Evolutionary conservation across 1,140 invertebrate genomes (phyloP), one percentile per base, ranked within the genome.

Genomic region (Zaprionus gabonicus): DNA sequence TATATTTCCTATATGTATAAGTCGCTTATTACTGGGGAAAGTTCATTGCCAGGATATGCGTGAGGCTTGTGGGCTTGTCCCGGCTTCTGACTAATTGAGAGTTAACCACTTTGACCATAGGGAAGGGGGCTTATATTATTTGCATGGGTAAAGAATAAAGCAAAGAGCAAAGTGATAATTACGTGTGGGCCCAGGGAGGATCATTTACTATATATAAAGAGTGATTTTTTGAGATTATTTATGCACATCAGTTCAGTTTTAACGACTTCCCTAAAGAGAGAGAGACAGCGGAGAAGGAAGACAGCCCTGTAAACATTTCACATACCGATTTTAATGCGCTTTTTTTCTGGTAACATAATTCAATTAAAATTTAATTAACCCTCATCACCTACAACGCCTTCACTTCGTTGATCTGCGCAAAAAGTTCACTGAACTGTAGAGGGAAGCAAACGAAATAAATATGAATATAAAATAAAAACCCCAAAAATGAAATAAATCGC

Each of bases 391-490:
- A 57, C 25, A 51, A 27, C 55, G 28, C 6, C 17, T 13, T 13
- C 10, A 34, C 44, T 41, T 5, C 41, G 10, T 36, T 17, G 56
- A 68, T 68, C 80, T 74, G 69, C 17, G 80, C 62, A 65, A 71
- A 62, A 73, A 82, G 82, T 87, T 86, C 82, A 80, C 6, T 87
- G 82, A 87, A 87, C 82, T 46, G 17, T n/a, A 20, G 20, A 9
- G 17, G 31, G 3, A 27, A 28, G 51, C 20, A 53, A 41, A 53
- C 49, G 15, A 49, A 57, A 28, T 69, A 70, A 80, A 78, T 70
- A 67, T 59, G 27, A 56, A 63, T 60, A 55, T 51, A 5, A 51
- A 51, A 51, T 51, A 41, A 36, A 67, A 58, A 78, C 46, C 63
- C 27, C 63, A 80, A 85, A 69, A 83, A 77, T 78, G 68, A 81